Evolutionary conservation across 2,888 invertebrate genomes (phyloP), one percentile per base, ranked within the genome.

Genomic region (Torymus auratus): DNA sequence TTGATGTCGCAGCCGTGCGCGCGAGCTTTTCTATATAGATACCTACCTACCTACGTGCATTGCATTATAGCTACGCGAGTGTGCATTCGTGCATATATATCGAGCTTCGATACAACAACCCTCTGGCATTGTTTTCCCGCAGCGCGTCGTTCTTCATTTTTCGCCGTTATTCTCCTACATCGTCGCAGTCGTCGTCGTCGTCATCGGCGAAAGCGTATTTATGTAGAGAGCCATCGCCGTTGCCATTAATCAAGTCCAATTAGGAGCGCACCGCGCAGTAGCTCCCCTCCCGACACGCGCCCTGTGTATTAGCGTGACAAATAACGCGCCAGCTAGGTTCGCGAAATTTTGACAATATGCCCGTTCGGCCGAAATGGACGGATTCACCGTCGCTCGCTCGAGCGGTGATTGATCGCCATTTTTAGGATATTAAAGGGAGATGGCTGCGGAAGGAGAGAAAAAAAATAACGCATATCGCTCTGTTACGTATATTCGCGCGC

Each of bases 191-290:
- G 14, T 14, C 0, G 13, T 14, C 41, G 28, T 15, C 0, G 13
- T 14, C 41, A 17, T 15, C 10, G 41, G 15, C 50, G 58, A 50
- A 50, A 23, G 17, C 28, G 56, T 69, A 69, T 56, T 56, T 56
- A 69, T 23, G 68, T 28, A 41, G 41, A 41, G 41, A 41, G 41
- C n/a, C 15, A 12, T 7, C 2, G 20, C 7, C 20, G 15, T 14
- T 53, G 41, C 69, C 77, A 81, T 81, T 77, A 78, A 74, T 81
- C 81, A 74, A 62, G 64, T 69, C 64, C 69, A 70, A 81, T 81
- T 81, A 81, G 75, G 64, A 65, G 68, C 41, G 55, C 17, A 41
- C 41, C 41, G 5, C 28, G 28, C n/a, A n/a, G n/a, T n/a, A n/a
- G n/a, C 20, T 2, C 20, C 20, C 20, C 20, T 2, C 20, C 20